Percentiles rank a stretch among this genome's conserved stretches.
Conservation (phyloP, 23 tunicate genomes). For the Styela plicata region DNA sequence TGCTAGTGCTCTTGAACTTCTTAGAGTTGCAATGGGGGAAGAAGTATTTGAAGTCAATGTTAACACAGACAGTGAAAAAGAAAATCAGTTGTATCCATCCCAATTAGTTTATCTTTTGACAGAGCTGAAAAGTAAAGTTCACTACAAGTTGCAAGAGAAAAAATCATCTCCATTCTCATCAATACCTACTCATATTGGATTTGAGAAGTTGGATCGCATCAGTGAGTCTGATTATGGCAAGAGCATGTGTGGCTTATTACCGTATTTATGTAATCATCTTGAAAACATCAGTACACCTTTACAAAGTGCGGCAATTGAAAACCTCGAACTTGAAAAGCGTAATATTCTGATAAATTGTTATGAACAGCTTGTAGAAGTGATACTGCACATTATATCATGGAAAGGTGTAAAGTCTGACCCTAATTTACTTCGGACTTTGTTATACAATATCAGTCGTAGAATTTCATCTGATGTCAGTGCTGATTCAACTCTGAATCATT, state of each 20-base stretch:
- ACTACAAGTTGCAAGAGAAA: slow-evolving; percentile 39
- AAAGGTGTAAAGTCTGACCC: slow-evolving; percentile 11
- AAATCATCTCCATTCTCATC: slow-evolving; percentile 27
- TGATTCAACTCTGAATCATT: background rate
- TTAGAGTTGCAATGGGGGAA: slow-evolving; percentile 27
- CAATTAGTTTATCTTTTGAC: slow-evolving; percentile 41
- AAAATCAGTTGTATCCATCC: background rate
- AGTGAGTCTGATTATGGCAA: slow-evolving; percentile 17
- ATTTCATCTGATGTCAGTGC: slow-evolving; percentile 11
- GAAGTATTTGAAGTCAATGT: slow-evolving; percentile 12
- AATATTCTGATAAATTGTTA: slow-evolving; percentile 30
- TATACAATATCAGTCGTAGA: slow-evolving; percentile 1
- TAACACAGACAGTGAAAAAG: background rate
- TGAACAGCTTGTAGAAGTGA: slow-evolving; percentile 33
- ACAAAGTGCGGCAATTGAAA: background rate
- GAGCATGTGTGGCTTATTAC: slow-evolving; percentile 22
- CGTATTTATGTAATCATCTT: slow-evolving; percentile 53
- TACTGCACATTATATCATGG: slow-evolving; percentile 55
- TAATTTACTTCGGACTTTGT: background rate
- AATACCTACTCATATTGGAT: slow-evolving; percentile 32
- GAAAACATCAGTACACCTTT: slow-evolving; percentile 10
- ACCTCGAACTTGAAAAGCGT: slow-evolving; percentile 18
- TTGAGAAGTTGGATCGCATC: slow-evolving; percentile 53
- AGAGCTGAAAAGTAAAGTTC: slow-evolving; percentile 53
- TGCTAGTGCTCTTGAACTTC: slow-evolving; percentile 6